Evolutionary conservation across 2,113 vertebrate species (phyloP), one percentile per base, ranked within the genome.

Genomic region (Paralichthys olivaceus): DNA sequence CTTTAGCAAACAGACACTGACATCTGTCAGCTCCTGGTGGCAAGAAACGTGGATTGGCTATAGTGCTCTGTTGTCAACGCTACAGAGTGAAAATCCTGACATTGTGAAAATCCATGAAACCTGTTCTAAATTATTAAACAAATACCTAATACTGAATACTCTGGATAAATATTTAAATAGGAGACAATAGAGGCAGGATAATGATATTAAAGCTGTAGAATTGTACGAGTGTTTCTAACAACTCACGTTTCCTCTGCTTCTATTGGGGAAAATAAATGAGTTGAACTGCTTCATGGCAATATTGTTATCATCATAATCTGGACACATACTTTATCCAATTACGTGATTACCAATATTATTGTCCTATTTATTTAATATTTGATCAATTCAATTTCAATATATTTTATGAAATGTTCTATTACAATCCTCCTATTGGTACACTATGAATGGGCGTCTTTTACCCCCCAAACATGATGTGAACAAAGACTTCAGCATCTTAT

Each of bases 141-240:
- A 23, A 34, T 58, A 37, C 12, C n/a, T 32, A 65, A 23, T 34
- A 9, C 32, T 34, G 32, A 34, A 34, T 13, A 65, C 5, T 67
- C 20, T 43, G 17, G 20, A 40, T 62, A 2, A 28, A 43, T 64
- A 73, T 64, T 49, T 58, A n/a, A 58, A 66, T 13, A n/a, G 53
- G 22, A 49, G n/a, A 4, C 28, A 25, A n/a, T 55, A 47, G 40
- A 58, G 40, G 40, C 12, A 57, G 19, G 11, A 14, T 5, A 4
- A 70, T 13, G 17, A 29, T 25, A 28, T 17, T n/a, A n/a, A 8
- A 58, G 2, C n/a, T 34, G 25, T 6, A 25, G 15, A 53, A 3
- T 23, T 43, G 22, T n/a, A 29, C 22, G 26, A 8, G 17, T 15
- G 22, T 20, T 59, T n/a, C n/a, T n/a, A n/a, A n/a, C n/a, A n/a